Base-by-base conservation (phyloP, 2,113 vertebrate species). In the Elachura formosa region DNA sequence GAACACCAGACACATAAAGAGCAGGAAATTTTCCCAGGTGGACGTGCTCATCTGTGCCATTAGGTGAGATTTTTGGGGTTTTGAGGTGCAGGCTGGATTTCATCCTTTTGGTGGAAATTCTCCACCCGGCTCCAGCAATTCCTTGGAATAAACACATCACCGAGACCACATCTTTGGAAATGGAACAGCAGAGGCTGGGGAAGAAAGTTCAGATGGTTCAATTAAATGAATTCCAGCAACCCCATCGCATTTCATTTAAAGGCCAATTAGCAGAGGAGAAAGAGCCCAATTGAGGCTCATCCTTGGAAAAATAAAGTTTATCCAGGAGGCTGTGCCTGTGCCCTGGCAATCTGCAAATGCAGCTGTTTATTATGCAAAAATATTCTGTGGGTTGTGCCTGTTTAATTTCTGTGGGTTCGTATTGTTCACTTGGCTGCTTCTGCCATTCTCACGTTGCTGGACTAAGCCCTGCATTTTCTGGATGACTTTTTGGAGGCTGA, bases 241-340 rank as follows among this genome's bases (percentile, higher is more conserved):
- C 77, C 28, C 72, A 6, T 10, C 15, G 43, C 86, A 69, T 93
- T 82, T 92, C 69, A 83, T 97, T 92, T 94, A 33, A 93, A 82
- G 92, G 54, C 84, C 84, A 91, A 89, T 95, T 95, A 97, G 22
- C 62, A 77, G 83, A 95, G 66, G 80, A 96, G 85, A 96, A 96
- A 87, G 94, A 85, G 80, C 81, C 74, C 66, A 8, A 13, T 61
- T 81, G 92, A 97, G 84, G 64, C 85, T 89, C 9, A 2, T 48
- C 85, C 80, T 67, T 61, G 85, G 72, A 64, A 78, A 92, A 87
- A 84, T 13, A 54, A 75, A 12, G 83, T 43, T 92, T 25, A 90
- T 88, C 38, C 71, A 25, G 28, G 91, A 85, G 49, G 66, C 76
- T 29, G 38, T 28, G 81, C 87, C 71, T 16, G 52, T 9, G 79